Percentiles rank a stretch among this genome's conserved stretches.
Conservation (phyloP, 2,113 vertebrate species). For the Mystacornis crossleyi region DNA sequence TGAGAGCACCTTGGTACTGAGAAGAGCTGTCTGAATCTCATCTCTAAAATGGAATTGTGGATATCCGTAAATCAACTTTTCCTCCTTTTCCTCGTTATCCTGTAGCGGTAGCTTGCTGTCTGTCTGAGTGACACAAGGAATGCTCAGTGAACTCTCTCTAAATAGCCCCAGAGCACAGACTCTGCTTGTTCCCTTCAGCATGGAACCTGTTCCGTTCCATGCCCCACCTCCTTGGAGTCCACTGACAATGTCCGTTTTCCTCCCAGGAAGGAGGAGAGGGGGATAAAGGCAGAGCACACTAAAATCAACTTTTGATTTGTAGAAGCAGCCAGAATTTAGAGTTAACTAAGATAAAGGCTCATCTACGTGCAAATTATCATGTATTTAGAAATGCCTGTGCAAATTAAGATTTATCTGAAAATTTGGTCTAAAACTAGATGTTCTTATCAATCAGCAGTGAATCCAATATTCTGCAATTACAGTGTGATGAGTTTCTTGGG, state of each 20-base stretch:
- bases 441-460: no score
- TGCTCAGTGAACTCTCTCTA: background rate
- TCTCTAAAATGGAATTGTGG: background rate
- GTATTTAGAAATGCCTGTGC: background rate
- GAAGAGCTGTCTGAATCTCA: background rate
- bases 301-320: background rate
- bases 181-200: background rate
- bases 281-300: background rate
- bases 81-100: background rate
- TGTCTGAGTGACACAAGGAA: background rate
- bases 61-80: background rate
- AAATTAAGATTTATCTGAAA: background rate
- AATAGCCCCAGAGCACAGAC: background rate
- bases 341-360: background rate
- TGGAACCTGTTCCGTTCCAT: background rate
- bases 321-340: background rate
- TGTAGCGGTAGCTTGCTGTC: background rate
- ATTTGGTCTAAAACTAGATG: background rate
- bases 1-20: background rate
- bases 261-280: background rate
- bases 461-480: background rate
- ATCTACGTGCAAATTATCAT: background rate
- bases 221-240: background rate
- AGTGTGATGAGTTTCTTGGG: background rate
- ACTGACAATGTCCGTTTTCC: background rate